These are phyloP conservation scores for Siniperca undulata DNA, from an alignment of 2,797 vertebrate genomes.

Conservation along the genomic window DNA sequence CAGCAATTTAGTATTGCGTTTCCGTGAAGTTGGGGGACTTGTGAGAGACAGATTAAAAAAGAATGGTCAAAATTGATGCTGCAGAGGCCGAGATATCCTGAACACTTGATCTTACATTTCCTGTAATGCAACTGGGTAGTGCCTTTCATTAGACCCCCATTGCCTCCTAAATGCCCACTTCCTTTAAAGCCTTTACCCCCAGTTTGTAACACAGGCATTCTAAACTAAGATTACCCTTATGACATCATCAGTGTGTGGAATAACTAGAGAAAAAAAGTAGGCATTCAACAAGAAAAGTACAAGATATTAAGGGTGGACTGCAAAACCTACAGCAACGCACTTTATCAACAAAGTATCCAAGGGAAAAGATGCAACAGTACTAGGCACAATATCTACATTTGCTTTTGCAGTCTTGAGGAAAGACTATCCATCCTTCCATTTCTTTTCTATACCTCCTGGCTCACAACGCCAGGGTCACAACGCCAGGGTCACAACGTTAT, in stretches of 20 bases:
- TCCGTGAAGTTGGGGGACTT: background rate
- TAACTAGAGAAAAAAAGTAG: background rate
- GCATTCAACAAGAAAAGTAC: background rate
- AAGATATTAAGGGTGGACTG: constrained; percentile 26
- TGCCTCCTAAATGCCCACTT: background rate
- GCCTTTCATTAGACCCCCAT: background rate
- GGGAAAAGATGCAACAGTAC: background rate
- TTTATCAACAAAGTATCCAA: constrained; percentile 26
- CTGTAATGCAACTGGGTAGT: background rate
- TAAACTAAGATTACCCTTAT: no score
- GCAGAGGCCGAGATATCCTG: background rate
- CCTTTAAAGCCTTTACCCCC: background rate
- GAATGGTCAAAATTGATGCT: background rate
- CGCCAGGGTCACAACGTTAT: constrained; percentile 15
- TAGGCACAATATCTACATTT: constrained; percentile 13
- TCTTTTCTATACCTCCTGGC: background rate
- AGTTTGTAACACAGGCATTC: background rate
- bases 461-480: constrained; percentile 9
- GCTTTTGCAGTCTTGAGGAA: constrained; percentile 6
- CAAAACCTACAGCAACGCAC: constrained; percentile 10
- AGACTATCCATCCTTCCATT: background rate
- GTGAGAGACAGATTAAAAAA: background rate
- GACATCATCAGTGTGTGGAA: background rate
- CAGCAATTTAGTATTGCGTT: background rate
- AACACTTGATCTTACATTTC: background rate